These are phyloP conservation scores for Leptopterna dolabrata DNA, from an alignment of 2,888 invertebrate species.

Conservation along the genomic window DNA sequence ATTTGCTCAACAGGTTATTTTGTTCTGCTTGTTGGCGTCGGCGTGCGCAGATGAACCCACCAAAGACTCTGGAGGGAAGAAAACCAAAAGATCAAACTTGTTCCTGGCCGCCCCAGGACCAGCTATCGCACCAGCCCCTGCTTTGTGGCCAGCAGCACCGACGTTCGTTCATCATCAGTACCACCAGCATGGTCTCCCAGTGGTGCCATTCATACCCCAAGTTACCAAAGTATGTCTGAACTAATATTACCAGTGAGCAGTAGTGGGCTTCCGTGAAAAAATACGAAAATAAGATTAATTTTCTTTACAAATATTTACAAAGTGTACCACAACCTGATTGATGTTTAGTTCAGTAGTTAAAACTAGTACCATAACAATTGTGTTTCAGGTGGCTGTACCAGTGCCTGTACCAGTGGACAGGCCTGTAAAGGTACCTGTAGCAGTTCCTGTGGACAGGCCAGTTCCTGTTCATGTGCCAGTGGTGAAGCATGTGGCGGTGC, in stretches of 20 bases:
- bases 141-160: constrained; percentile 3
- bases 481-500: constrained; percentile 27
- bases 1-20: neutral
- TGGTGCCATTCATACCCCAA: neutral
- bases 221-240: constrained; percentile 13
- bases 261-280: too few species aligned
- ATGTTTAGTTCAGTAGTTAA: too few species aligned
- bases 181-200: neutral
- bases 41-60: neutral
- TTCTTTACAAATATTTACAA: too few species aligned
- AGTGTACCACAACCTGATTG: too few species aligned
- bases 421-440: constrained; percentile 31
- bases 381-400: constrained; percentile 46
- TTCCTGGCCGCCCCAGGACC: neutral
- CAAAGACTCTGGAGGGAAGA: neutral
- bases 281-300: too few species aligned
- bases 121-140: neutral
- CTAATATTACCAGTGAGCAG: too few species aligned
- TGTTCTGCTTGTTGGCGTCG: neutral
- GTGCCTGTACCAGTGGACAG: constrained; percentile 53
- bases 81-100: neutral
- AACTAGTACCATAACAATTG: neutral
- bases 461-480: constrained; percentile 38
- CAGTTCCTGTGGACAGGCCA: constrained; percentile 33
- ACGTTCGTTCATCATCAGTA: neutral